phyloP scores from a whole-genome alignment of 2,797 vertebrate species.

The Syndactyla subalaris region DNA sequence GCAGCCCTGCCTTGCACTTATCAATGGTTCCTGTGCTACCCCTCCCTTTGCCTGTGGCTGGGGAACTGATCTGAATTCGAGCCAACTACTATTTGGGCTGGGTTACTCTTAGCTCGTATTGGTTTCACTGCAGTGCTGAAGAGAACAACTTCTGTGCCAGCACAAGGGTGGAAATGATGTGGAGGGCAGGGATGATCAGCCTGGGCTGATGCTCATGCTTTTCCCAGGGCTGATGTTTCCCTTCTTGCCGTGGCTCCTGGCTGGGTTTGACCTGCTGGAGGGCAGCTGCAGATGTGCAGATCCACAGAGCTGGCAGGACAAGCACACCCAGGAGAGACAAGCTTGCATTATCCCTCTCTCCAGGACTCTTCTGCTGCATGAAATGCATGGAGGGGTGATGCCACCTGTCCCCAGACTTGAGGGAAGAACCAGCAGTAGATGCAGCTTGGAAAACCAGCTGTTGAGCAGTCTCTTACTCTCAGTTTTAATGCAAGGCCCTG shows the following conservation, averaged over 20 bases:
- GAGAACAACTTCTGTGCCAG: not conserved
- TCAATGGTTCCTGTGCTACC: not conserved
- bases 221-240: not conserved
- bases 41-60: constrained; percentile 32
- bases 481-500: not conserved
- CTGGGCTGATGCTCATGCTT: not conserved
- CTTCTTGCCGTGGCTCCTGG: not conserved
- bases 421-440: not conserved
- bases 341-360: not conserved
- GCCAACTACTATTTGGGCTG: constrained; percentile 4
- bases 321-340: not conserved
- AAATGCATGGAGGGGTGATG: accelerated
- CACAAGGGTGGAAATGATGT: accelerated
- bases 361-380: not conserved
- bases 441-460: not conserved
- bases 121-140: not conserved
- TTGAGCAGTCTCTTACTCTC: not conserved
- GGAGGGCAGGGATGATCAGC: not conserved
- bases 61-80: not conserved
- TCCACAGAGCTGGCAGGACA: not conserved
- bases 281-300: not conserved
- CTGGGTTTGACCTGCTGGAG: not conserved
- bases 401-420: not conserved
- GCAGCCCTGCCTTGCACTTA: constrained; percentile 9
- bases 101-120: not conserved